These are phyloP conservation scores for Chaetogeoica ovagalla DNA, from an alignment of 2,888 invertebrate genomes.

Conservation along the genomic window DNA sequence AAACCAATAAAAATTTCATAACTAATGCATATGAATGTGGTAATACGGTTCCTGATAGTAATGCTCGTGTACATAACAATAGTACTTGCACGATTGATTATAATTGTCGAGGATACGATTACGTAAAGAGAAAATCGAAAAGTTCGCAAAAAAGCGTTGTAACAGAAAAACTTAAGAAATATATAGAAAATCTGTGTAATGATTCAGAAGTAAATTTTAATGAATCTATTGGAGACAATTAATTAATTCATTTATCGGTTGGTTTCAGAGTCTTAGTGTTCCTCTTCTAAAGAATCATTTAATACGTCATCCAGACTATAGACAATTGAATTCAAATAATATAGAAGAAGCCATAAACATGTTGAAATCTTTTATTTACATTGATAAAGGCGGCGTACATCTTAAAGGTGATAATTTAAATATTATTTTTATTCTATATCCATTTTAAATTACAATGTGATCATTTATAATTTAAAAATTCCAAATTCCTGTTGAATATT, in stretches of 20 bases:
- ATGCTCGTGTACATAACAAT: not conserved
- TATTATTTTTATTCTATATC: not conserved
- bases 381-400: constrained; percentile 19
- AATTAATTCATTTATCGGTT: not conserved
- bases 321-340: not conserved
- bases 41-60: too few relatives aligned
- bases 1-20: too few relatives aligned
- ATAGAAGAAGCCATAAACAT: constrained; percentile 30
- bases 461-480: not conserved
- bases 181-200: not conserved
- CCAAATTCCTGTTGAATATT: too few relatives aligned
- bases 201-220: constrained; percentile 12
- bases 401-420: constrained; percentile 36
- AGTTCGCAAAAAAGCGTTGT: not conserved
- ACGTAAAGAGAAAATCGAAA: not conserved
- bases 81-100: too few relatives aligned
- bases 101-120: constrained; percentile 32
- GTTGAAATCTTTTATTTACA: constrained; percentile 45
- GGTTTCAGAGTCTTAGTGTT: not conserved
- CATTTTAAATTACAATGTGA: too few relatives aligned
- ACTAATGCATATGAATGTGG: too few relatives aligned
- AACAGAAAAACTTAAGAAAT: not conserved
- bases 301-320: constrained; percentile 32
- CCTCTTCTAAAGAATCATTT: not conserved
- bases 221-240: not conserved